phyloP scores from a whole-genome alignment of 1,140 invertebrate species.

The Aphaenogaster ashmeadi region DNA sequence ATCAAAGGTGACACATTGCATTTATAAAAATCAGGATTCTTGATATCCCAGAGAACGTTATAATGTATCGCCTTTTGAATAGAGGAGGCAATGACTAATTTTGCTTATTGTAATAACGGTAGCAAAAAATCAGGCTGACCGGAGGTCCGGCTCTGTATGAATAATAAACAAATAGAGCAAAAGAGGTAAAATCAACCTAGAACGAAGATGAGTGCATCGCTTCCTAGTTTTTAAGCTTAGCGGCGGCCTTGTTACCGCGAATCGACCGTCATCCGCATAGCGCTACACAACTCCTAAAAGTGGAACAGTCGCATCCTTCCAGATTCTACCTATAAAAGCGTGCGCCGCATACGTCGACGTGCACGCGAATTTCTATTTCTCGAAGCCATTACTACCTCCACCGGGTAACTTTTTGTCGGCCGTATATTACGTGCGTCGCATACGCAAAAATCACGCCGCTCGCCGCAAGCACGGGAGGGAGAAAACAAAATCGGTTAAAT shows the following conservation, averaged over 20 bases:
- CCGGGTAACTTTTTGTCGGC: constrained; percentile 35
- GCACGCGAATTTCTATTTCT: constrained; percentile 85
- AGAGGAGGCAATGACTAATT: background rate
- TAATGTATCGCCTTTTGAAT: background rate
- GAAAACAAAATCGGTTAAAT: background rate
- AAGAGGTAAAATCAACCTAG: background rate
- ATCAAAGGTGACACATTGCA: background rate
- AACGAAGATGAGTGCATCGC: constrained; percentile 67
- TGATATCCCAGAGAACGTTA: background rate
- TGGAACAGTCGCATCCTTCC: constrained; percentile 85
- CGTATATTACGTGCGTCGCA: constrained; percentile 35
- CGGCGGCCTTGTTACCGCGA: constrained; percentile 77
- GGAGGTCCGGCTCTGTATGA: background rate
- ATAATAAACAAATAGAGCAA: constrained; percentile 7
- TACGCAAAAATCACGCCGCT: constrained; percentile 15
- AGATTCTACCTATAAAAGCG: constrained; percentile 81
- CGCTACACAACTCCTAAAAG: constrained; percentile 77
- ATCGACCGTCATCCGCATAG: constrained; percentile 79
- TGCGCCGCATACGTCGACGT: constrained; percentile 76
- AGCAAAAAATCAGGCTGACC: constrained; percentile 8
- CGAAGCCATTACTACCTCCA: constrained; percentile 69
- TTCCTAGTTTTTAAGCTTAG: constrained; percentile 79
- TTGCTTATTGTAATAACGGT: constrained; percentile 32
- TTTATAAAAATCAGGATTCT: background rate
- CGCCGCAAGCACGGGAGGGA: background rate